Conservation (phyloP, 2,797 vertebrate genomes). For the Acipenser ruthenus region DNA sequence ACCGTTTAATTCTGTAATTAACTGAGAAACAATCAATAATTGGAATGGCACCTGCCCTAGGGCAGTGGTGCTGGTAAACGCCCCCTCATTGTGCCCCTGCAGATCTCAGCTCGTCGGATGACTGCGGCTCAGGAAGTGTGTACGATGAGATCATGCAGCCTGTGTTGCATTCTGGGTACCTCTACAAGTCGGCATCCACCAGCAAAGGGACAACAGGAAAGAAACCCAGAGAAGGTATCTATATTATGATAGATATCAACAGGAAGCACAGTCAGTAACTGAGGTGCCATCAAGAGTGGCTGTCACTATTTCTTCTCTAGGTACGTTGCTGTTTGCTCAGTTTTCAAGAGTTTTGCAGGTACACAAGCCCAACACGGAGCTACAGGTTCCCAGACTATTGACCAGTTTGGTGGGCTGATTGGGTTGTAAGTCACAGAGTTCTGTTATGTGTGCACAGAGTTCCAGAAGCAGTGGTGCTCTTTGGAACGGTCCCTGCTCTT, state of each 20-base stretch:
- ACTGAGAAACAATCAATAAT: no score
- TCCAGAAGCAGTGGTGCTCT: conserved; percentile 75
- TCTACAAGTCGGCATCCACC: conserved; percentile 61
- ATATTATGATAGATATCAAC: neutral
- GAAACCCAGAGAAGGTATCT: conserved; percentile 69
- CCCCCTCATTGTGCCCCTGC: neutral
- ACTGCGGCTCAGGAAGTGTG: conserved; percentile 46
- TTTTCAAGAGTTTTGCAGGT: no score
- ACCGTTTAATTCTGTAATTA: no score
- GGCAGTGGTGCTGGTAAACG: no score
- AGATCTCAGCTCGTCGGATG: conserved; percentile 7
- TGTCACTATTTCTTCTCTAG: no score
- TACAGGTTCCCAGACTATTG: no score
- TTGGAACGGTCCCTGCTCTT: conserved; percentile 67
- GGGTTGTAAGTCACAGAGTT: neutral
- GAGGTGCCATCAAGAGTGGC: neutral
- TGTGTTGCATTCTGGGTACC: conserved; percentile 69
- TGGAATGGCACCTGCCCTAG: no score
- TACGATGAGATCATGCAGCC: conserved; percentile 91
- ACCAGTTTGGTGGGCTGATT: neutral
- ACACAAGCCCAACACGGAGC: no score
- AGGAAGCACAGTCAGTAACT: neutral
- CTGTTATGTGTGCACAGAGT: conserved; percentile 53
- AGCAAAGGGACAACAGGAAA: conserved; percentile 55
- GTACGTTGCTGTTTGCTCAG: no score